Base-by-base conservation (phyloP, 1,140 invertebrate genomes). In the Cherax quadricarinatus region DNA sequence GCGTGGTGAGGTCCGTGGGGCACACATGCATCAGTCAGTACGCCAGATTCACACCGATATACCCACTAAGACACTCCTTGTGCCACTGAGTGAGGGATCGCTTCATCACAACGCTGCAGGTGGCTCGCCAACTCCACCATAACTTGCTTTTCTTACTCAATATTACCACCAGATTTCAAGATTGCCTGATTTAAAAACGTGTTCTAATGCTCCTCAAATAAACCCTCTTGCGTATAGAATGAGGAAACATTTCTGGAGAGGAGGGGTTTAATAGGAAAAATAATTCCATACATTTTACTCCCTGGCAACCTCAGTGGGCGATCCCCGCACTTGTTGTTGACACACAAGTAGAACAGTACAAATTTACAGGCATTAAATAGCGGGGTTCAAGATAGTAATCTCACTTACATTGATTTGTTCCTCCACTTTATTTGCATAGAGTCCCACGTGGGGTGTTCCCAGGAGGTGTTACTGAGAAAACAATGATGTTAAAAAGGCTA, bases 291-390 rank as follows among this genome's bases (percentile, higher is more conserved):
- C 9, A 57, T 14, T 66, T 5, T 66, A 60, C 9, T 60, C 14
- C 3, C 2, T 66, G 62, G 62, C 62, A 66, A 66, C 62, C 1
- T 2, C 62, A 14, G 9, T 57, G 53, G 53, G 9, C 14, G 53
- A 3, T 57, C 14, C 62, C 16, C 14, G 14, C 62, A 16, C 18
- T 66, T 18, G 30, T 41, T 79, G 75, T 79, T 79, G 78, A 79
- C 78, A n/a, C 48, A 49, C 21, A 24, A 49, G 78, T 79, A 24
- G 78, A 41, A 79, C 78, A 41, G 78, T 48, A 79, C 78, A 79
- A 79, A 79, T 79, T 79, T 79, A 79, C 24, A n/a, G 10, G 78
- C 78, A 30, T 79, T 79, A 79, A 79, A 79, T 79, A 41, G 78
- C 78, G 30, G 78, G 48, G 30, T 24, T 49, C 12, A 41, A 41